Base-by-base conservation (phyloP, 2,888 invertebrate genomes). In the Andrena dorsata region DNA sequence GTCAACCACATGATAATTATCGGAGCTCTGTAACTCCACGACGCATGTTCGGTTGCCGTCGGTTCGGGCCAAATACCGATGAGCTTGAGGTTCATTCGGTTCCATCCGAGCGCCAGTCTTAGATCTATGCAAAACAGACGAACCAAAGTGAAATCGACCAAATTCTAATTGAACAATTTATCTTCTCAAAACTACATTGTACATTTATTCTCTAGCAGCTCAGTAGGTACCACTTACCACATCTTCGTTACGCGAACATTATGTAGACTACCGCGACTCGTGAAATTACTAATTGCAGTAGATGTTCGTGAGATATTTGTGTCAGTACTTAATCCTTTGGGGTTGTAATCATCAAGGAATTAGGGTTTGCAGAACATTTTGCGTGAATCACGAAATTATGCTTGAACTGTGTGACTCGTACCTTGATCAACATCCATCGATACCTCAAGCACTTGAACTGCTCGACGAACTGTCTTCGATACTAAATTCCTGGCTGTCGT, bases 31-130 rank as follows among this genome's bases (percentile, higher is more conserved):
- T 26, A 20, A 28, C 47, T 13, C n/a, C n/a, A 8, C 7, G 20
- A 1, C 2, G 20, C 41, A 10, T 47, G 20, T 8, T 70, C n/a
- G 0, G 23, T 10, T n/a, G 35, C 5, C 26, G 8, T 16, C 1
- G 69, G 69, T 0, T 70, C 69, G 0, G 69, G 69, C 69, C 69
- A 70, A 20, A 70, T 20, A 7, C 69, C 69, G 20, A 58, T 3
- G 28, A 70, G 28, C 2, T 2, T 35, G 0, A 70, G 41, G 28
- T 60, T 58, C 0, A 70, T 13, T 32, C 69, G 69, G 41, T 70
- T 70, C 69, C 69, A 70, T 41, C 69, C 69, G n/a, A 70, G 8
- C 2, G 69, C 69, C 26, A 41, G 28, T 8, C 3, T 47, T n/a
- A 70, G 20, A 47, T 70, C 69, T 63, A 41, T 16, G 41, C 4